Percentiles rank a stretch among this genome's conserved stretches.
These are phyloP conservation scores for Xanthia togata DNA, from an alignment of 2,888 invertebrate genomes.

Conservation along the genomic window DNA sequence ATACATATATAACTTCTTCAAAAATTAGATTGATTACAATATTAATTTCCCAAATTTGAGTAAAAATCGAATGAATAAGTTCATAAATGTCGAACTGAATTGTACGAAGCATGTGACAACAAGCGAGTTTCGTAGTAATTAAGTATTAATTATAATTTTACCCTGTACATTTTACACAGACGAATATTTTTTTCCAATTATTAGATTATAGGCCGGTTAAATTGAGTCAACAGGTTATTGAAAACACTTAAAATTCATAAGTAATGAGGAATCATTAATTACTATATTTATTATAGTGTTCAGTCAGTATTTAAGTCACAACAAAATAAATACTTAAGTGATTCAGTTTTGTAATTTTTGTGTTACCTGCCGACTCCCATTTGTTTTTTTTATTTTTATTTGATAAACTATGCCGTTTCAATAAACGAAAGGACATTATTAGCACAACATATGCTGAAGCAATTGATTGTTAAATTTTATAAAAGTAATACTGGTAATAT, in stretches of 20 bases:
- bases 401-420: constrained; percentile 18
- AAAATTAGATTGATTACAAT: constrained; percentile 63
- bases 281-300: background rate
- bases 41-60: constrained; percentile 45
- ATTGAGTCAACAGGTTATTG: constrained; percentile 32
- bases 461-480: constrained; percentile 24
- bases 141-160: constrained; percentile 77
- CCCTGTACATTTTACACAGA: constrained; percentile 84
- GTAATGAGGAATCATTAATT: background rate
- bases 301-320: background rate
- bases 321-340: background rate
- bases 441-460: constrained; percentile 35
- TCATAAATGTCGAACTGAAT: constrained; percentile 58
- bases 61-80: constrained; percentile 53
- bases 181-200: constrained; percentile 47
- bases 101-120: constrained; percentile 65
- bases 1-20: constrained; percentile 57
- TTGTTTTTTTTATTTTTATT: constrained; percentile 10
- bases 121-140: constrained; percentile 63
- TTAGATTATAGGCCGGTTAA: constrained; percentile 56
- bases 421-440: constrained; percentile 18
- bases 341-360: background rate
- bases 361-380: constrained; percentile 17
- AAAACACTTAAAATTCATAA: background rate
- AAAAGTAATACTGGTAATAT: constrained; percentile 45